Evolutionary conservation across 2,113 vertebrate genomes (phyloP).

Genomic region (Sciurus niger): DNA sequence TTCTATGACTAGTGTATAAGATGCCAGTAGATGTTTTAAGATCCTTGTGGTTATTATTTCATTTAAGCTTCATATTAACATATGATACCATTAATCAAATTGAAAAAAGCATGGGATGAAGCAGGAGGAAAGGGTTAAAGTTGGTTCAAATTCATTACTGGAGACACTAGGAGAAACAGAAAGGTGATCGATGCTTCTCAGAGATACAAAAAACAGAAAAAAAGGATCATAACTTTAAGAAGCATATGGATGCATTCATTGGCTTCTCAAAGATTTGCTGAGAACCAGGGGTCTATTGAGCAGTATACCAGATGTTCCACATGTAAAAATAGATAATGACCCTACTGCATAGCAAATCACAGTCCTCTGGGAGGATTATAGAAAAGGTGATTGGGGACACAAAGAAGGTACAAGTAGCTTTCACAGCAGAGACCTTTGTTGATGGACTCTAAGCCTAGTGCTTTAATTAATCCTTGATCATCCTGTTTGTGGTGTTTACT

Average conservation of each 20-base stretch:
- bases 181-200: background rate
- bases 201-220: background rate
- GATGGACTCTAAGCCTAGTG: background rate
- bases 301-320: background rate
- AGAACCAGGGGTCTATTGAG: background rate
- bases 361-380: background rate
- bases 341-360: background rate
- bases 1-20: background rate
- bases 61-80: slow-evolving; percentile 36
- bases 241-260: background rate
- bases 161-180: background rate
- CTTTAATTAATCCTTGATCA: background rate
- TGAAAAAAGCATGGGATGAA: slow-evolving; percentile 26
- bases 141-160: slow-evolving; percentile 34
- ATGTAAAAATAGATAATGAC: slow-evolving; percentile 8
- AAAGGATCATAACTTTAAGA: background rate
- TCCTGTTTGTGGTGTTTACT: background rate
- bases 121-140: background rate
- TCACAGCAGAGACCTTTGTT: background rate
- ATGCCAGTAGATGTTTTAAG: background rate
- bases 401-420: background rate
- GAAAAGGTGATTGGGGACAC: background rate
- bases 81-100: slow-evolving; percentile 13
- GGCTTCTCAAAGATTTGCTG: background rate
- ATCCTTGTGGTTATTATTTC: slow-evolving; percentile 31